phyloP scores from a whole-genome alignment of 2,888 invertebrate species.

The Petrolisthes cinctipes region DNA sequence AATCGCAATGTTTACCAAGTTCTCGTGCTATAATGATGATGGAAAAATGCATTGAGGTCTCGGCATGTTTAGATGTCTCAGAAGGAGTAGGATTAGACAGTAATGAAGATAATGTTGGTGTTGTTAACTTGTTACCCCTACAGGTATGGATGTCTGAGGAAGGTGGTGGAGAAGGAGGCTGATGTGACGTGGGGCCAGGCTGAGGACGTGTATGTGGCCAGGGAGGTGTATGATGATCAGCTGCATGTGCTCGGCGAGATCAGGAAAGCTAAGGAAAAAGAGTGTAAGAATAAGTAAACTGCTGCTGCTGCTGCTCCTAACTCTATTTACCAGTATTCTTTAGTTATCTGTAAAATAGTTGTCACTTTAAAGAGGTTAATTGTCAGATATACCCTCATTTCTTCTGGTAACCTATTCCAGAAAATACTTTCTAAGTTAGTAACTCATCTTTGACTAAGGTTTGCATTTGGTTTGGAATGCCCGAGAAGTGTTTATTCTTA shows the following conservation, averaged over 20 bases:
- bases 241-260: conserved; percentile 46
- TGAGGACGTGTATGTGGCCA: conserved; percentile 88
- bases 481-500: too few relatives aligned
- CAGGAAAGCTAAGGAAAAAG: conserved; percentile 8
- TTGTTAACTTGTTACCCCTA: too few relatives aligned
- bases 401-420: background rate
- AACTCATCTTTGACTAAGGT: too few relatives aligned
- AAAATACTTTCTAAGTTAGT: background rate
- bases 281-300: conserved; percentile 33
- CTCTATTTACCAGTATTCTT: background rate
- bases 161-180: conserved; percentile 82
- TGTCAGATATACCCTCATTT: background rate
- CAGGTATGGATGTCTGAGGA: conserved; percentile 84
- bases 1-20: too few relatives aligned
- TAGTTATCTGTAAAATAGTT: background rate
- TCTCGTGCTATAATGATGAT: too few relatives aligned
- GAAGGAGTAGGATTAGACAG: too few relatives aligned
- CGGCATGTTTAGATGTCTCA: too few relatives aligned
- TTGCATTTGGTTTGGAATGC: too few relatives aligned
- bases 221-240: conserved; percentile 29
- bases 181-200: conserved; percentile 87
- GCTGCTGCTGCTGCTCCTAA: background rate
- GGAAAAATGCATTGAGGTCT: too few relatives aligned
- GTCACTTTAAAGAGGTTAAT: background rate
- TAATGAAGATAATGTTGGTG: background rate